These are phyloP conservation scores for Pipistrellus kuhlii DNA, from an alignment of 2,797 vertebrate species.

Conservation along the genomic window DNA sequence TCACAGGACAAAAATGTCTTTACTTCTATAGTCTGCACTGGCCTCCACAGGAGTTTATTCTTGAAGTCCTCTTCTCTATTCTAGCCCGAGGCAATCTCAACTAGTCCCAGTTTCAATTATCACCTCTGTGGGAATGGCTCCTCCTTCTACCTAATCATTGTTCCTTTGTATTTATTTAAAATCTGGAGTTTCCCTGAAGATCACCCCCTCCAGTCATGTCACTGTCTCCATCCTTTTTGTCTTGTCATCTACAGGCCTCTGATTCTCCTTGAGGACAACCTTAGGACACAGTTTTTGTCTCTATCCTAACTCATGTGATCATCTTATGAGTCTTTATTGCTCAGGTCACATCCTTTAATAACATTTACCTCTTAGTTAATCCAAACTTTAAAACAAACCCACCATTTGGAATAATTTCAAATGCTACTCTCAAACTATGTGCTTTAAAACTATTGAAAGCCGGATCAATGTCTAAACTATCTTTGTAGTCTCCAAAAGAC, in stretches of 20 bases:
- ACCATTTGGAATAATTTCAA: background rate
- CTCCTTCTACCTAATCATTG: slow-evolving; percentile 48
- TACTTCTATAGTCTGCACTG: background rate
- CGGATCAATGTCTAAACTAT: background rate
- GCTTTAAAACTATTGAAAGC: background rate
- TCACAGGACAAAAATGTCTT: background rate
- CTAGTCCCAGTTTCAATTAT: slow-evolving; percentile 63
- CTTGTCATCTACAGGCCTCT: slow-evolving; percentile 19
- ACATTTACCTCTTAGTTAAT: background rate
- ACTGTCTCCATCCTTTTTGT: slow-evolving; percentile 35
- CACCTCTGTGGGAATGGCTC: slow-evolving; percentile 68
- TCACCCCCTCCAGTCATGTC: background rate
- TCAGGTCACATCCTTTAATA: background rate
- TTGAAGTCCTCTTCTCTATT: slow-evolving; percentile 46
- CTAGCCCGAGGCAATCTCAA: slow-evolving; percentile 29
- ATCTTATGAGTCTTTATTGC: background rate
- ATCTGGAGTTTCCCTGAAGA: slow-evolving; percentile 66
- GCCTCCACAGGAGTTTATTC: slow-evolving; percentile 8
- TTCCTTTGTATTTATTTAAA: slow-evolving; percentile 71
- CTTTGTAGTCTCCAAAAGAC: background rate
- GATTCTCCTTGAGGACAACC: slow-evolving; percentile 35
- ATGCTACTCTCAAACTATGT: background rate
- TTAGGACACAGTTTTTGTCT: background rate
- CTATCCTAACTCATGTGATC: background rate
- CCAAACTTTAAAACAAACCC: background rate